These are phyloP conservation scores for Ispidina picta DNA, from an alignment of 2,797 vertebrate species.

Conservation along the genomic window DNA sequence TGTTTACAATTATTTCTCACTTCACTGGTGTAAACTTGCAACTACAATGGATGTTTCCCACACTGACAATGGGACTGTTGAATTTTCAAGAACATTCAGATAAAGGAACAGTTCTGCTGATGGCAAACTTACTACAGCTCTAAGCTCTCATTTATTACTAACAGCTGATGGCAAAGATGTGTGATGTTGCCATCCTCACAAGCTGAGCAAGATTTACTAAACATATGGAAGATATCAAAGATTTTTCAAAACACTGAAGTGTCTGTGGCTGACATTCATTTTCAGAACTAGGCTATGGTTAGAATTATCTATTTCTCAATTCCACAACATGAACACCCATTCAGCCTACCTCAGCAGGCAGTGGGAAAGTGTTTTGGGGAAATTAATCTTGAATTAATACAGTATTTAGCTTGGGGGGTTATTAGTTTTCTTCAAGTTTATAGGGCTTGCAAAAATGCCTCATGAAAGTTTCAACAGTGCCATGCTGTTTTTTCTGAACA, in stretches of 20 bases:
- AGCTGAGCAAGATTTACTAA: background rate
- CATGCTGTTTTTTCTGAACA: background rate
- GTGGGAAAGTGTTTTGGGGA: background rate
- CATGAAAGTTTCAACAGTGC: background rate
- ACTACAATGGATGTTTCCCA: background rate
- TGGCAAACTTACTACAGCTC: background rate
- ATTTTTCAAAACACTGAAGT: background rate
- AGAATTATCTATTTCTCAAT: slow-evolving; percentile 3
- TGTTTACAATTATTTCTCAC: background rate
- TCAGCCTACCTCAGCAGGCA: background rate
- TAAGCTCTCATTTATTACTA: background rate
- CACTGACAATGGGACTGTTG: background rate
- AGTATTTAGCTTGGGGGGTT: background rate
- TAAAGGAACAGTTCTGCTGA: background rate
- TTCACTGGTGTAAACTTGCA: background rate
- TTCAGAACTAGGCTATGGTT: background rate
- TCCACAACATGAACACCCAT: background rate
- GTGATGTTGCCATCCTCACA: background rate
- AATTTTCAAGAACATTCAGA: background rate
- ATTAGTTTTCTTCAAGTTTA: background rate
- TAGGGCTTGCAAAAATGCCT: background rate
- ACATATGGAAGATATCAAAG: slow-evolving; percentile 4
- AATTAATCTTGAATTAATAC: background rate
- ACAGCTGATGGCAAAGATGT: background rate
- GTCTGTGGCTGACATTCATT: background rate